phyloP scores from a whole-genome alignment of 2,888 invertebrate species.

The Drosophila anomelani region DNA sequence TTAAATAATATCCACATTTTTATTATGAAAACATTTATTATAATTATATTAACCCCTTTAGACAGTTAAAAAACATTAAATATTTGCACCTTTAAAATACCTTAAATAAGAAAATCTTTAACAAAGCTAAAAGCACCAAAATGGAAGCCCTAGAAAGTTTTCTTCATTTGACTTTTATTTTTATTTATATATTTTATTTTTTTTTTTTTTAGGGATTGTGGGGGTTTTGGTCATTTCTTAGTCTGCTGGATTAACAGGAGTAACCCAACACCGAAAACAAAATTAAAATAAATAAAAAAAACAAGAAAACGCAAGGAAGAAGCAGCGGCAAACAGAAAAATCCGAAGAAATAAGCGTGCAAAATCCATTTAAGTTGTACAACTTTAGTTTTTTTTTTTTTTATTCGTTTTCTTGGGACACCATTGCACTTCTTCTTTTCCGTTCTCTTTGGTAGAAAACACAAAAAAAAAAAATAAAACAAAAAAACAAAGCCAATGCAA shows the following conservation, averaged over 20 bases:
- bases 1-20: no score
- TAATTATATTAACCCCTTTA: no score
- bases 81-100: background rate
- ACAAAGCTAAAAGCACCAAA: background rate
- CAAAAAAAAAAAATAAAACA: background rate
- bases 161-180: conserved; percentile 17
- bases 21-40: no score
- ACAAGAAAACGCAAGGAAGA: conserved; percentile 19
- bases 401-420: conserved; percentile 3
- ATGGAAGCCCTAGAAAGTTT: conserved; percentile 69
- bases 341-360: conserved; percentile 57
- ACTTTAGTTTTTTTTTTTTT: conserved; percentile 27
- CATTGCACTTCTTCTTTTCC: conserved; percentile 54
- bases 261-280: conserved; percentile 61
- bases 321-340: conserved; percentile 42
- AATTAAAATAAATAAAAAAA: conserved; percentile 3
- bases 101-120: background rate
- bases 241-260: conserved; percentile 59
- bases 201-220: background rate
- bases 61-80: no score
- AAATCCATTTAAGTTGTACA: conserved; percentile 61
- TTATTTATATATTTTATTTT: background rate
- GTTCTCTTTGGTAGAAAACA: conserved; percentile 19
- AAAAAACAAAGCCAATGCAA: conserved; percentile 17
- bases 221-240: conserved; percentile 39